Base-by-base conservation (phyloP, 2,113 vertebrate species). In the Perca flavescens region DNA sequence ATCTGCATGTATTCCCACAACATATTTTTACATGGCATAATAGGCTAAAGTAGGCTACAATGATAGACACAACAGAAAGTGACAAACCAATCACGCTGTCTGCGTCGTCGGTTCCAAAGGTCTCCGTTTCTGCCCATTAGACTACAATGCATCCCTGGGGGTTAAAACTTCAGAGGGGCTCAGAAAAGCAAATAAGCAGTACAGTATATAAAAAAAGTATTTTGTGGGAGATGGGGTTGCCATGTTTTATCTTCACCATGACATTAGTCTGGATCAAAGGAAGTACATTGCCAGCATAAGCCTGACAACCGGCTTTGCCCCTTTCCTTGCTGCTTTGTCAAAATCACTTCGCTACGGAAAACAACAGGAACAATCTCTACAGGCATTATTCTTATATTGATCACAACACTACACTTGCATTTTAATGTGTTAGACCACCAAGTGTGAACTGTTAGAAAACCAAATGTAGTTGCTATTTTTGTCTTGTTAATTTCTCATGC, bases 331-430 rank as follows among this genome's bases (percentile, higher is more conserved):
- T 43, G 40, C 40, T 11, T 43, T 43, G 40, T 43, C 8, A 43
- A 43, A 43, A 43, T 43, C 40, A 43, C 9, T 43, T 43, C 0
- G 10, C 8, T 43, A 43, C 0, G 9, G 10, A 2, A 43, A 43
- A 43, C 40, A 11, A 43, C 40, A 11, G 10, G 40, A 43, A 43
- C 40, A 43, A 43, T 43, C 40, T 43, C 8, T 11, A 25, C 31
- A 43, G 31, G 57, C 72, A 65, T 85, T 77, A 72, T 73, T 64
- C 76, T 43, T 15, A 36, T 62, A 83, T 83, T 74, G 83, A 88
- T 88, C 72, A 8, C 25, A 65, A 65, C 61, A 66, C 77, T 58
- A 16, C 73, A 52, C 50, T 68, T 73, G 76, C 75, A 88, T 89
- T 65, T 80, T 19, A 83, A 86, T 80, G 80, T 15, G n/a, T 28